Percentiles rank a stretch among this genome's conserved stretches.
These are phyloP conservation scores for Chauna torquata DNA, from an alignment of 2,113 vertebrate genomes.

Conservation along the genomic window DNA sequence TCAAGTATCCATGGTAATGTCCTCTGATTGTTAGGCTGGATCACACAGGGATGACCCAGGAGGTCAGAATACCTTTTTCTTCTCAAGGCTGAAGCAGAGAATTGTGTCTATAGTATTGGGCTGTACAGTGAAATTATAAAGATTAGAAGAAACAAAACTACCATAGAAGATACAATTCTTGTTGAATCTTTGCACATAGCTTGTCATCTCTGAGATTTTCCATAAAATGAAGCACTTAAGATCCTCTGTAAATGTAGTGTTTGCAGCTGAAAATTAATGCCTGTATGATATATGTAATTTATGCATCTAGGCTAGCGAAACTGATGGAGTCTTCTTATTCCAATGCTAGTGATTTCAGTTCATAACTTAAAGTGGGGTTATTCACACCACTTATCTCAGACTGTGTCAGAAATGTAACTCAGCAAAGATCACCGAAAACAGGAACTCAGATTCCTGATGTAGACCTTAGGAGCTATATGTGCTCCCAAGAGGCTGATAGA, in stretches of 20 bases:
- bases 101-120: neutral
- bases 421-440: neutral
- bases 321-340: neutral
- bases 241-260: neutral
- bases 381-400: neutral
- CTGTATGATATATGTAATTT: neutral
- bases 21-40: neutral
- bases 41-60: neutral
- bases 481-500: neutral
- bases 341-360: neutral
- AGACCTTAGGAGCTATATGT: neutral
- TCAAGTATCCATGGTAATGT: conserved; percentile 8
- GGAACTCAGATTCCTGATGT: neutral
- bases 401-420: neutral
- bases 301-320: neutral
- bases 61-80: neutral
- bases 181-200: neutral
- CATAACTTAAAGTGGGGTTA: neutral
- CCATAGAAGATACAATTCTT: neutral
- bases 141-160: neutral
- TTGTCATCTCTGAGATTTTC: neutral
- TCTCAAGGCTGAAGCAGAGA: neutral
- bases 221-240: neutral
- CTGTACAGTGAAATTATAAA: neutral
- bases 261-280: conserved; percentile 1